Conservation (phyloP, 1,140 invertebrate genomes). For the Gonioctena quinquepunctata region DNA sequence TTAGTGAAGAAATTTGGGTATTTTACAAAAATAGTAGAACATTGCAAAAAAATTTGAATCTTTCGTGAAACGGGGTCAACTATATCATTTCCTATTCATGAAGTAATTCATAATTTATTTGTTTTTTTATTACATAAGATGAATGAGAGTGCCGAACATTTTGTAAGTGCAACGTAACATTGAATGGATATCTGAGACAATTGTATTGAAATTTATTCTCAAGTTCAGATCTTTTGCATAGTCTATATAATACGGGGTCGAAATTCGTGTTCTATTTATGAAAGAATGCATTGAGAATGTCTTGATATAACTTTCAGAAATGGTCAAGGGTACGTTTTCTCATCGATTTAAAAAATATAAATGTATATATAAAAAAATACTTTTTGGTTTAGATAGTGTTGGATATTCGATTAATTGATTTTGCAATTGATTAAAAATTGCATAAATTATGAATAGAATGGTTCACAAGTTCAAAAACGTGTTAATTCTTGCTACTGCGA, state of each 20-base stretch:
- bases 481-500: too few species aligned
- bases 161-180: background rate
- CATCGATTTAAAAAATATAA: too few species aligned
- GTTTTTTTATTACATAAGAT: background rate
- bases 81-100: background rate
- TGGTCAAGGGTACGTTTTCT: too few species aligned
- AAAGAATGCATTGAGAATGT: background rate
- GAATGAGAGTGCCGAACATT: background rate
- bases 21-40: too few species aligned
- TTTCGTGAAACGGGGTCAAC: background rate
- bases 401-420: too few species aligned
- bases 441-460: too few species aligned
- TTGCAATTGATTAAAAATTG: too few species aligned
- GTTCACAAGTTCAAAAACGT: too few species aligned
- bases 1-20: too few species aligned
- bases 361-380: too few species aligned
- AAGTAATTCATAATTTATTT: background rate
- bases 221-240: background rate
- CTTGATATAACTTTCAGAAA: too few species aligned
- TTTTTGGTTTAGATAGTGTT: too few species aligned
- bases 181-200: background rate
- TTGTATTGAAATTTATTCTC: background rate
- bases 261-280: background rate
- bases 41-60: background rate
- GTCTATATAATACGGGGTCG: background rate